These are phyloP conservation scores for Eristalinus aeneus DNA, from an alignment of 2,888 invertebrate genomes.

Conservation along the genomic window DNA sequence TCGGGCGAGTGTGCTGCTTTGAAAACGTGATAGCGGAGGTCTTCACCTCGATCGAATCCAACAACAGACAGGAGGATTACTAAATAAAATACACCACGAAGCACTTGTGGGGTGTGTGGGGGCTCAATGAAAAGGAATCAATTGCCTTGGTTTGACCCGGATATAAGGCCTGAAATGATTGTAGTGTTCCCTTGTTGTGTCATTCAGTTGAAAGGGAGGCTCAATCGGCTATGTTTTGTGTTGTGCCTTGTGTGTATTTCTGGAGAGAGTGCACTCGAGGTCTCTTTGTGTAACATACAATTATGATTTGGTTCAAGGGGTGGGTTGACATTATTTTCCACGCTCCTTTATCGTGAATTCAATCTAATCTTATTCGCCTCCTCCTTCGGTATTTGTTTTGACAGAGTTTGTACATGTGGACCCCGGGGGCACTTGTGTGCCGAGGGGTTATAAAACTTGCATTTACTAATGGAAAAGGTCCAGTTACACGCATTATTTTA, in stretches of 20 bases:
- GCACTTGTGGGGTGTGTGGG: background rate
- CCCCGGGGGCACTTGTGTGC: conserved; percentile 6
- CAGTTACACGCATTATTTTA: background rate
- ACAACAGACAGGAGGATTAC: background rate
- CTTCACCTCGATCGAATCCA: background rate
- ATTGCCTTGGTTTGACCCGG: conserved; percentile 59
- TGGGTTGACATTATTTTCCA: conserved; percentile 22
- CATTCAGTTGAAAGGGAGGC: conserved; percentile 9
- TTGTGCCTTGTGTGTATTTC: background rate
- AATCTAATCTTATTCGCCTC: background rate
- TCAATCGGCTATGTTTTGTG: conserved; percentile 12
- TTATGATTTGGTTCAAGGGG: conserved; percentile 25
- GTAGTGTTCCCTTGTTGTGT: background rate
- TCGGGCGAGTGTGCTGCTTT: too few species aligned
- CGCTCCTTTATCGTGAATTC: background rate
- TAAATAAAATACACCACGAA: background rate
- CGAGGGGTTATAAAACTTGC: conserved; percentile 3
- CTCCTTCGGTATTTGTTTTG: background rate
- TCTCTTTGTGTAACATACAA: background rate
- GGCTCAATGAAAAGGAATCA: background rate
- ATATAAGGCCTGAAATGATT: conserved; percentile 35
- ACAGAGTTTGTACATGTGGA: background rate
- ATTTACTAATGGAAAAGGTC: background rate
- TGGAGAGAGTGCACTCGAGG: conserved; percentile 8
- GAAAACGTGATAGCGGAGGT: background rate